Evolutionary conservation across 2,888 invertebrate genomes (phyloP), one percentile per base, ranked within the genome.

Genomic region (Hypercompe scribonia): DNA sequence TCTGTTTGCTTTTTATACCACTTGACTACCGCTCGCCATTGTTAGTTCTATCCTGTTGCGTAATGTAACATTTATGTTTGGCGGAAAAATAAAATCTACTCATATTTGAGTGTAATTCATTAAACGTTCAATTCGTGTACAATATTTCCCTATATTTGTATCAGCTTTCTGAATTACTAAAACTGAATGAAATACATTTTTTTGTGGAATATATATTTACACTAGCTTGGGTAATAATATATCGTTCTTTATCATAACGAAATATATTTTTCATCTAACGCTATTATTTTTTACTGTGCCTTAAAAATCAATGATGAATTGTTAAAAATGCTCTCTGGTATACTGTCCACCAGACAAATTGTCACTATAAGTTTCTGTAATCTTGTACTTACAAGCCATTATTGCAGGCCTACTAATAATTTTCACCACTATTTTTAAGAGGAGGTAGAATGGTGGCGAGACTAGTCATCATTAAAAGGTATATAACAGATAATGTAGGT

Each of bases 101-200:
- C 65, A 73, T 72, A 69, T 82, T 74, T 70, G 67, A 75, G 78
- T 54, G 58, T 39, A 78, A 72, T 72, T 76, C 78, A 79, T 82
- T 82, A 76, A 74, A 82, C 73, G 80, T 85, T 81, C 78, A 75
- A 73, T 33, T 77, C 69, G 72, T 70, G 79, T 76, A 79, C 79
- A 78, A 83, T 79, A 78, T 73, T 75, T 75, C 69, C 76, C 68
- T 70, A 54, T 70, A 70, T 71, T 58, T 65, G 39, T 28, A 71
- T 4, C 61, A 61, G 61, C 42, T 61, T 42, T 33, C n/a, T 58
- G 65, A 24, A 61, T 66, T 39, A 42, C 13, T 42, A 33, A 58
- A 42, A 61, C 28, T 28, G 39, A 42, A 42, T 28, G 28, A 8
- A 18, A 42, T 58, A 58, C 28, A 36, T 34, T 36, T 13, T 3